Base-by-base conservation (phyloP, 2,113 vertebrate genomes). In the Rissa tridactyla region DNA sequence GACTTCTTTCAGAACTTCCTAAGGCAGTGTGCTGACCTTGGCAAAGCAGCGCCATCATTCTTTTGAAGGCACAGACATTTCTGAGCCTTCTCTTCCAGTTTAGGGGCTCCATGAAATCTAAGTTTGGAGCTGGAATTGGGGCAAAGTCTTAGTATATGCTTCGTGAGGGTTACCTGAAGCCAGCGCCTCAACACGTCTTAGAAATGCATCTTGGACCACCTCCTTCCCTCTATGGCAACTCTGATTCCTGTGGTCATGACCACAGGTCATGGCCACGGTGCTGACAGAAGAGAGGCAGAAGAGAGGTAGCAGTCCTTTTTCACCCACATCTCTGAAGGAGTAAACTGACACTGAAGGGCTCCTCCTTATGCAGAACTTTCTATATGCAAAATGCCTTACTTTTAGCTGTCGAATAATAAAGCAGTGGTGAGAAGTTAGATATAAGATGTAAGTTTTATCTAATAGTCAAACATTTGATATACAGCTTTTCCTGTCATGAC, bases 181-280 rank as follows among this genome's bases (percentile, higher is more conserved):
- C n/a, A 49, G 10, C 44, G 9, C 5, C 26, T 86, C 26, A 72
- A 52, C 14, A 54, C 13, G 4, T 66, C 42, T 90, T 57, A 64
- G 29, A 52, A 62, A 57, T 51, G 40, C 13, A 25, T 23, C 34
- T 47, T 46, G 15, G 40, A 60, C 77, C 8, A 71, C 10, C 18
- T 44, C 18, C 49, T 86, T 81, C 32, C 12, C 25, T 52, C 42
- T 58, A 23, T 5, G 22, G 1, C 34, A 68, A 62, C 62, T 70
- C 76, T 36, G 34, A 76, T 77, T 62, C 27, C 52, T 82, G 22
- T 49, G 15, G 19, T 47, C 22, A 11, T 36, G 34, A 32, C 25
- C 17, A 27, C 14, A 49, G 27, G 9, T 40, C 0, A 0, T 29
- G 26, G 21, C 10, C 44, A 15, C 10, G 16, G 8, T 66, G 52